Base-by-base conservation (phyloP, 2,797 vertebrate species). In the Anguilla marmorata region DNA sequence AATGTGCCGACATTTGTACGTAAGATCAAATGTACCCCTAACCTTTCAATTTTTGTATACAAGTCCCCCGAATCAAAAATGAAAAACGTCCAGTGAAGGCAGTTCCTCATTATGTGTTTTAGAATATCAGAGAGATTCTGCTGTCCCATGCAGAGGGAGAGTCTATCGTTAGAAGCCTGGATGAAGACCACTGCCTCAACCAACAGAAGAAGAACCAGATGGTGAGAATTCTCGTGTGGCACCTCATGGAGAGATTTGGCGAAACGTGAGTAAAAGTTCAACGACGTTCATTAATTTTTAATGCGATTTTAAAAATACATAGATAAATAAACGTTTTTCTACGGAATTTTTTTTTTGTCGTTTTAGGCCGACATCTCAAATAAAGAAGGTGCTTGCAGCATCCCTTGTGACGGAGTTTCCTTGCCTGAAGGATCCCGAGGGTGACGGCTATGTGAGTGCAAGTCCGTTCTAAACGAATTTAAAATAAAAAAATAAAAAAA, bases 171-270 rank as follows among this genome's bases (percentile, higher is more conserved):
- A 16, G 33, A 37, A 41, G 16, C 33, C 74, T 79, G 2, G 74
- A 41, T 37, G 74, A 79, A 45, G 33, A 79, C 74, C 33, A 45
- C 37, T 79, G 74, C 74, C 16, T 79, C 30, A 79, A 41, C 16
- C 74, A 21, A 41, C 74, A 79, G 74, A 37, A 45, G 74, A 79
- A 79, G 74, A 79, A 79, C 74, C 74, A 79, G 74, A 79, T 79
- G 74, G 74, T 79, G 33, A 16, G 74, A 79, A 79, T 79, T 79
- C 74, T 79, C 16, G 74, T 79, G 12, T 45, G 30, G 33, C 74
- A 79, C 74, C 74, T 79, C 33, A 79, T 79, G 74, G 74, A 79
- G 33, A 79, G 14, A 41, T 79, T 79, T 79, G 74, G 74, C 5
- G 74, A 79, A 79, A 79, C 74, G 74, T 79, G 14, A 41, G 74